These are phyloP conservation scores for Neomorphus geoffroyi DNA, from an alignment of 2,797 vertebrate genomes.

Conservation along the genomic window DNA sequence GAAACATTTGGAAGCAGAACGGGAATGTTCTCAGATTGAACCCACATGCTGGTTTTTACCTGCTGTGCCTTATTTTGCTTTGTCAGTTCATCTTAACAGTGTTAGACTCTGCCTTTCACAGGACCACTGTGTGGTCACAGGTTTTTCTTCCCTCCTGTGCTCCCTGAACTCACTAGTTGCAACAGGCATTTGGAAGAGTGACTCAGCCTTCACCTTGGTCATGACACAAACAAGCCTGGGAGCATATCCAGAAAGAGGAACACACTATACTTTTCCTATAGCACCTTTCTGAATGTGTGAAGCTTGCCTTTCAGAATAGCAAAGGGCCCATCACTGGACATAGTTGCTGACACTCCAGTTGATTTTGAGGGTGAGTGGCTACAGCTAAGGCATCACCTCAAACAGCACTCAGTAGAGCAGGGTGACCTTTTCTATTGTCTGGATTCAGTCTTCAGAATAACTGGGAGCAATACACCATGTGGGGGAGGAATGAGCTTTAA, in stretches of 20 bases:
- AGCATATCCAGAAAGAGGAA: neutral
- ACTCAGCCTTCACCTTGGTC: neutral
- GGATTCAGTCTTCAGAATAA: neutral
- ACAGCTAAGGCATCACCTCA: neutral
- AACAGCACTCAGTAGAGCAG: neutral
- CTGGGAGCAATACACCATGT: fast-evolving
- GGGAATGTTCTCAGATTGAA: neutral
- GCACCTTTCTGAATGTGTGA: neutral
- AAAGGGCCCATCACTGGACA: neutral
- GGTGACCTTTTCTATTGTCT: neutral
- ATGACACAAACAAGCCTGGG: neutral
- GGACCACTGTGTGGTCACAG: neutral
- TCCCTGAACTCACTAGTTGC: neutral
- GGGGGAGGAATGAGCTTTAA: neutral
- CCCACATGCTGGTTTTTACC: neutral
- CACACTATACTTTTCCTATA: neutral
- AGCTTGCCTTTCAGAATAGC: neutral
- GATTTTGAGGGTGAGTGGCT: neutral
- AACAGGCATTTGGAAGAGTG: neutral
- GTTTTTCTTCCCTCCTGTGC: neutral
- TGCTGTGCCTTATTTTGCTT: neutral
- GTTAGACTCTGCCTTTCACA: neutral
- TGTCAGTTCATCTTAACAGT: neutral
- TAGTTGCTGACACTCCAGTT: neutral
- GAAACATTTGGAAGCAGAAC: neutral